Evolutionary conservation across 1,140 invertebrate species (phyloP).

Genomic region (Amyelois transitella): DNA sequence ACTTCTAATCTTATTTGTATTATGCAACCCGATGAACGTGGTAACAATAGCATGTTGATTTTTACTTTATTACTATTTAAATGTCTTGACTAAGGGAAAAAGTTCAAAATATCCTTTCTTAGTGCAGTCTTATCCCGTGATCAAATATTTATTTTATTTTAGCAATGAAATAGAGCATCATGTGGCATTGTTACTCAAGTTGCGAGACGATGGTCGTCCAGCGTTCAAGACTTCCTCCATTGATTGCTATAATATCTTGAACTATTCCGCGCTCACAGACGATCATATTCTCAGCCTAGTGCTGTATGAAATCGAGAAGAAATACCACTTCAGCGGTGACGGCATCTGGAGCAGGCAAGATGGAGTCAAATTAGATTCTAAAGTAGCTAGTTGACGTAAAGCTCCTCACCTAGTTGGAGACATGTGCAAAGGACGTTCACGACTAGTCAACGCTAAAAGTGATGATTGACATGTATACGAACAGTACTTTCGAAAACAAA

Average conservation of each 20-base stretch:
- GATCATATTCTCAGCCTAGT: constrained; percentile 54
- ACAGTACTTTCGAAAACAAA: too few relatives aligned
- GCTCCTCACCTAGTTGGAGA: background rate
- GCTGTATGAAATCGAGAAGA: constrained; percentile 63
- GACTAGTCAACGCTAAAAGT: too few relatives aligned
- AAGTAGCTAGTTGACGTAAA: background rate
- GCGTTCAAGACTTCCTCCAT: background rate
- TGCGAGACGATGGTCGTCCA: constrained; percentile 15
- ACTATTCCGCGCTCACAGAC: constrained; percentile 34
- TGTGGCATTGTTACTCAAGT: constrained; percentile 26
- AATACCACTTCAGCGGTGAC: constrained; percentile 63
- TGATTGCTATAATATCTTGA: constrained; percentile 36
- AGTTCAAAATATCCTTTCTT: too few relatives aligned
- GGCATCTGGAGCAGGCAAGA: constrained; percentile 51
- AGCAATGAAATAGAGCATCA: constrained; percentile 37
- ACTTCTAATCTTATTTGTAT: too few relatives aligned
- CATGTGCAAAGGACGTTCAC: too few relatives aligned
- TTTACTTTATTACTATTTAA: too few relatives aligned
- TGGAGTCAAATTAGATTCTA: constrained; percentile 20
- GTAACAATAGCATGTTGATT: too few relatives aligned
- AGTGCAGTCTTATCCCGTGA: too few relatives aligned
- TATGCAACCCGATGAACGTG: too few relatives aligned
- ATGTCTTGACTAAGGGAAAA: too few relatives aligned
- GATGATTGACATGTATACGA: too few relatives aligned
- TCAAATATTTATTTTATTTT: constrained; percentile 4